These are phyloP conservation scores for Patella ulyssiponensis DNA, from an alignment of 2,888 invertebrate species.

Conservation along the genomic window DNA sequence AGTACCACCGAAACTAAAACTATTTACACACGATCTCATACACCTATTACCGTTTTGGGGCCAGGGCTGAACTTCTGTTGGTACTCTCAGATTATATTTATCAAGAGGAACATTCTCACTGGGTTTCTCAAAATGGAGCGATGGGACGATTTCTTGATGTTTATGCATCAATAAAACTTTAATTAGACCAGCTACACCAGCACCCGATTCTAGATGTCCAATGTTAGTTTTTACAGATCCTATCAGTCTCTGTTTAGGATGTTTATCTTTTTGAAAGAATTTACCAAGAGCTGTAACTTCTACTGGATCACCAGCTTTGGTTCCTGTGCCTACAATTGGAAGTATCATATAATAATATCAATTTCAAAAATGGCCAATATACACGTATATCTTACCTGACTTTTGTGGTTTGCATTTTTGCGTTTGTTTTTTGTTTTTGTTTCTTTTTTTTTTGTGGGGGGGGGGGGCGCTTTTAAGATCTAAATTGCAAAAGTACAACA, in stretches of 20 bases:
- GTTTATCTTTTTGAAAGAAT: constrained; percentile 32
- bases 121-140: constrained; percentile 44
- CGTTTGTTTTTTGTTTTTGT: too few relatives aligned
- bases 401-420: too few relatives aligned
- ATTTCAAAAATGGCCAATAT: too few relatives aligned
- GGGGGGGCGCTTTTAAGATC: too few relatives aligned
- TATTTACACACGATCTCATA: constrained; percentile 44
- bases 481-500: too few relatives aligned
- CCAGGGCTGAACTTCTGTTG: constrained; percentile 28
- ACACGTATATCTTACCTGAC: too few relatives aligned
- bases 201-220: constrained; percentile 59
- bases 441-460: too few relatives aligned
- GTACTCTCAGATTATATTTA: constrained; percentile 42
- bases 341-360: too few relatives aligned
- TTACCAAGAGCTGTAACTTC: constrained; percentile 46
- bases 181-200: constrained; percentile 57
- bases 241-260: constrained; percentile 27
- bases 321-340: constrained; percentile 49
- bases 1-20: constrained; percentile 62
- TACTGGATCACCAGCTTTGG: constrained; percentile 54
- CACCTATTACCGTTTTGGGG: constrained; percentile 35
- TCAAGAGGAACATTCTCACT: constrained; percentile 51
- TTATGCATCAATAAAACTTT: constrained; percentile 61
- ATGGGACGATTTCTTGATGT: constrained; percentile 47
- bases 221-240: constrained; percentile 63